Percentiles rank a stretch among this genome's conserved stretches.
Conservation (phyloP, 1,140 invertebrate species). For the Ceratosolen solmsi region DNA sequence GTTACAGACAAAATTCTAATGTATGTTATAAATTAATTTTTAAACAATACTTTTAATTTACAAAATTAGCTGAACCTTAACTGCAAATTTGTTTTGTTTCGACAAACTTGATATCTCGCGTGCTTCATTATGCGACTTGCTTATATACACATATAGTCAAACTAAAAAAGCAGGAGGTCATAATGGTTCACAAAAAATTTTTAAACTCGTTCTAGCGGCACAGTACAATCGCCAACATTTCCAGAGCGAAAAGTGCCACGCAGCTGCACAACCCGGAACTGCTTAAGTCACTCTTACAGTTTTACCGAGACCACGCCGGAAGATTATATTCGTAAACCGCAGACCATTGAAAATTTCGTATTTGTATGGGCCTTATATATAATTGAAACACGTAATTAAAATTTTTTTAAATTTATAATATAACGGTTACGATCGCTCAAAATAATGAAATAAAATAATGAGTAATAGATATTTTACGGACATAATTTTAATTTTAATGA, state of each 20-base stretch:
- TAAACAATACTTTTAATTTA: too few relatives aligned
- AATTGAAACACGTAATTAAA: not conserved
- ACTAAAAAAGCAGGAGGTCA: not conserved
- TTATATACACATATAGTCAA: not conserved
- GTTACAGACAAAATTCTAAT: too few relatives aligned
- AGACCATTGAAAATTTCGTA: not conserved
- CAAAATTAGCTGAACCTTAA: too few relatives aligned
- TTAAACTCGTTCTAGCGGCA: not conserved
- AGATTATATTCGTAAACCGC: not conserved
- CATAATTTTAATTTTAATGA: too few relatives aligned
- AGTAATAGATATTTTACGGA: too few relatives aligned
- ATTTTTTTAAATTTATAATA: too few relatives aligned
- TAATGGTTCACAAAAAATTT: not conserved
- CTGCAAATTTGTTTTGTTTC: too few relatives aligned
- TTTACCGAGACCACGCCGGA: not conserved
- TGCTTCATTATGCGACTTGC: not conserved
- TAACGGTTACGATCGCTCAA: too few relatives aligned
- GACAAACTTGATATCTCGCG: not conserved
- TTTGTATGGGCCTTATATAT: not conserved
- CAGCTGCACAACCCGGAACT: conserved; percentile 24
- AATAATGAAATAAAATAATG: too few relatives aligned
- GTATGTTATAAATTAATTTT: too few relatives aligned
- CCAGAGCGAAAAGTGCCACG: conserved; percentile 4
- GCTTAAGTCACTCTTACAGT: not conserved
- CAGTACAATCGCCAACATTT: conserved; percentile 25